Evolutionary conservation across 2,113 vertebrate species (phyloP).

Genomic region (Oreocharis arfaki): DNA sequence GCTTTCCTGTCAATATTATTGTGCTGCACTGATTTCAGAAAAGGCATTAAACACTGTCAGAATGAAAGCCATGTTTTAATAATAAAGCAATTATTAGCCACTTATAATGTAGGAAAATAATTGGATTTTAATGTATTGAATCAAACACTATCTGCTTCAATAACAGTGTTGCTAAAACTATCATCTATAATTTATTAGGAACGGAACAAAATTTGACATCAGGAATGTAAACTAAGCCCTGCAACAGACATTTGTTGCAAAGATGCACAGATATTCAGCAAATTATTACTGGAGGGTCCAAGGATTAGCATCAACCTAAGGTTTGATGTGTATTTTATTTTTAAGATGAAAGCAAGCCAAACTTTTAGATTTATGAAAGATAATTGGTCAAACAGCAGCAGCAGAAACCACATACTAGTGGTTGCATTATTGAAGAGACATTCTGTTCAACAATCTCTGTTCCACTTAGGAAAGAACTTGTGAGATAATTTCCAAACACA

Average conservation of each 20-base stretch:
- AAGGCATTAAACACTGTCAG: not conserved
- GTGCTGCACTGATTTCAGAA: not conserved
- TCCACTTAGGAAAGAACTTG: not conserved
- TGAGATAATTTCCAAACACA: not conserved
- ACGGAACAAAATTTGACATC: not conserved
- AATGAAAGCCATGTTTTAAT: conserved; percentile 27
- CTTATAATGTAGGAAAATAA: conserved; percentile 30
- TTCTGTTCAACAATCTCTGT: not conserved
- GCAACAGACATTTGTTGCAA: not conserved
- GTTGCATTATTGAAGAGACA: not conserved
- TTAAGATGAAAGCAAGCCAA: not conserved
- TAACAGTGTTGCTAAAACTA: conserved; percentile 7
- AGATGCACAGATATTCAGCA: not conserved
- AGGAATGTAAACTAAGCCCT: not conserved
- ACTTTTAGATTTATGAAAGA: not conserved
- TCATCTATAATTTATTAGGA: conserved; percentile 23
- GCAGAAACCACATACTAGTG: not conserved
- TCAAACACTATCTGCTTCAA: conserved; percentile 37
- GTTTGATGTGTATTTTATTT: not conserved
- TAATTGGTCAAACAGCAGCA: not conserved
- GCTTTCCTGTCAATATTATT: conserved; percentile 29
- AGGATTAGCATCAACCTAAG: not conserved
- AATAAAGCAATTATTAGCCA: conserved; percentile 39
- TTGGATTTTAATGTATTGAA: conserved; percentile 53
- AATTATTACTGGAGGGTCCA: not conserved